A percentile compares a stretch with the other conserved stretches of the same genome.
Conservation (phyloP, 2,888 invertebrate species). For the Caenorhabditis wallacei region DNA sequence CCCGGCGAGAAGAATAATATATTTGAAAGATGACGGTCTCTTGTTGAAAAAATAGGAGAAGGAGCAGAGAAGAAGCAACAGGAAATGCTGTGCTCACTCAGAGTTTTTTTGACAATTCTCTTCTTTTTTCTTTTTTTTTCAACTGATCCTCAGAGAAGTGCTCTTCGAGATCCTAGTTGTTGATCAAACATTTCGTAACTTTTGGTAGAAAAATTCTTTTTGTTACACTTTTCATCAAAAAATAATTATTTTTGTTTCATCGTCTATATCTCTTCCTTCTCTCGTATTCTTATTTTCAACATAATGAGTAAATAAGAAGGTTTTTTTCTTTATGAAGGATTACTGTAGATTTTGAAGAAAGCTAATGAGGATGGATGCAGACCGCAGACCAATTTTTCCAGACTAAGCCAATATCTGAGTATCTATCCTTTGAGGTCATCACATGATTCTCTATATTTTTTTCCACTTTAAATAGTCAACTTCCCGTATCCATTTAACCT, state of each 20-base stretch:
- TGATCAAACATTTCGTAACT: slow-evolving; percentile 25
- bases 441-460: slow-evolving; percentile 33
- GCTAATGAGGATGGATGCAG: no score
- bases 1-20: slow-evolving; percentile 45
- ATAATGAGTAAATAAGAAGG: not conserved
- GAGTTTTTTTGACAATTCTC: slow-evolving; percentile 40
- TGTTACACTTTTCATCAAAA: not conserved
- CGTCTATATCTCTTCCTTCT: not conserved
- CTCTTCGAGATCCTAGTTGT: slow-evolving; percentile 12
- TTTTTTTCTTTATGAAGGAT: not conserved
- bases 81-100: slow-evolving; percentile 42
- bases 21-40: slow-evolving; percentile 50
- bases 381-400: no score
- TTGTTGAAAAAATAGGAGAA: slow-evolving; percentile 25
- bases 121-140: slow-evolving; percentile 9
- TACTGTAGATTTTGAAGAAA: not conserved
- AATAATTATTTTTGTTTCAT: no score
- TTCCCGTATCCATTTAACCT: slow-evolving; percentile 56
- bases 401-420: no score
- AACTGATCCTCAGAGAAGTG: slow-evolving; percentile 28
- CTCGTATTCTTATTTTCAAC: not conserved
- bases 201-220: slow-evolving; percentile 5
- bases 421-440: no score
- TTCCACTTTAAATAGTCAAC: slow-evolving; percentile 32
- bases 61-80: slow-evolving; percentile 34